Conservation (phyloP, 2,888 invertebrate species). For the Latrodectus elegans region DNA sequence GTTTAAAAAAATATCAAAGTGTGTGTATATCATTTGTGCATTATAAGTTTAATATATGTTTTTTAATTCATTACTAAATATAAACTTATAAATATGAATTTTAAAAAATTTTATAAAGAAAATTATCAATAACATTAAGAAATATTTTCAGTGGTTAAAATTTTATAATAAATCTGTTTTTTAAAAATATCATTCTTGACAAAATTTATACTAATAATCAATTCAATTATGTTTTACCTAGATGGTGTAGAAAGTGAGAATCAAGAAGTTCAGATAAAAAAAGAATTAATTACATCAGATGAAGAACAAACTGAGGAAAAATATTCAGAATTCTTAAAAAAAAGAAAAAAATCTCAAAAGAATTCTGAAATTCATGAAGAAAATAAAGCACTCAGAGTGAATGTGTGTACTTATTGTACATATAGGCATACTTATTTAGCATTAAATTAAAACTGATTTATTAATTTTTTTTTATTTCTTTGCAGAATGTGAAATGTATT, state of each 20-base stretch:
- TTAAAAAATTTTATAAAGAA: too few relatives aligned
- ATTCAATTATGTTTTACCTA: not conserved
- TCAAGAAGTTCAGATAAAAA: slow-evolving; percentile 53
- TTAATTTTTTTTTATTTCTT: slow-evolving; percentile 15
- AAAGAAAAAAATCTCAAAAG: slow-evolving; percentile 15
- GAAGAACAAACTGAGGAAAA: slow-evolving; percentile 23
- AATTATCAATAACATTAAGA: too few relatives aligned
- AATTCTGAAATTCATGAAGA: slow-evolving; percentile 28
- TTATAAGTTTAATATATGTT: too few relatives aligned
- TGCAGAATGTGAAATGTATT: slow-evolving; percentile 74
- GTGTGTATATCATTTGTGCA: too few relatives aligned
- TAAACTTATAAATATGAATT: too few relatives aligned
- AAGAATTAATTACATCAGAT: slow-evolving; percentile 43
- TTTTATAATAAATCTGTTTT: too few relatives aligned
- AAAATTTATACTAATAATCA: not conserved
- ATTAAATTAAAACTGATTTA: not conserved
- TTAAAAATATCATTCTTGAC: too few relatives aligned
- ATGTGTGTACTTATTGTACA: slow-evolving; percentile 26
- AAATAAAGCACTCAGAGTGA: slow-evolving; percentile 59
- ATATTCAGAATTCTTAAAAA: not conserved
- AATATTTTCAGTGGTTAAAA: too few relatives aligned
- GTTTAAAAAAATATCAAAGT: too few relatives aligned
- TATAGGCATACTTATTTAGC: not conserved
- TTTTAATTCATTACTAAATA: too few relatives aligned
- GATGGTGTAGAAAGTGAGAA: slow-evolving; percentile 31